phyloP scores from a whole-genome alignment of 2,797 vertebrate species.

The Cynodonichthys magdalenae region DNA sequence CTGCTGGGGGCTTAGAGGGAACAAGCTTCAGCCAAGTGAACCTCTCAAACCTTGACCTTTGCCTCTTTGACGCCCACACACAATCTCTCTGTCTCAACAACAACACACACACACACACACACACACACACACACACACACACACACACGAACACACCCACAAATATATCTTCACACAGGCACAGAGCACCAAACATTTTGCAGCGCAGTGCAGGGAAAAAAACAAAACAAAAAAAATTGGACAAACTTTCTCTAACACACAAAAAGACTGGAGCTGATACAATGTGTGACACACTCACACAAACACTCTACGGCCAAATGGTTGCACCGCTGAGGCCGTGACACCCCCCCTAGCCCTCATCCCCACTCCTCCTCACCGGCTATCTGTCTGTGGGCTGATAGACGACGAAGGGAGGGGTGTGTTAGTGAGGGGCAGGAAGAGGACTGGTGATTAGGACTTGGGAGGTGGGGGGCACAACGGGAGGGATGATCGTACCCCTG shows the following conservation, averaged over 20 bases:
- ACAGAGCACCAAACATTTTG: constrained; percentile 31
- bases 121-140: no score
- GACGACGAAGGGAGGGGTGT: constrained; percentile 34
- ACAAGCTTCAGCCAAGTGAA: constrained; percentile 65
- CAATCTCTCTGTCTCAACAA: constrained; percentile 37
- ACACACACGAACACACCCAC: no score
- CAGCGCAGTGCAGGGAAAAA: constrained; percentile 21
- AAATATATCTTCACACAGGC: constrained; percentile 26
- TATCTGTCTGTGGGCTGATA: constrained; percentile 66
- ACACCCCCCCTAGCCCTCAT: constrained; percentile 55
- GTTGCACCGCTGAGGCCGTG: constrained; percentile 59
- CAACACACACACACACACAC: constrained; percentile 16
- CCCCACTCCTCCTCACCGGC: constrained; percentile 45
- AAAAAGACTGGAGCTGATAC: constrained; percentile 25
- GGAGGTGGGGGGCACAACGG: constrained; percentile 21
- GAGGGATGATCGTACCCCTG: constrained; percentile 51
- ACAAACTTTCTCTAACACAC: constrained; percentile 17
- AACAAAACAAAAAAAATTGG: constrained; percentile 16
- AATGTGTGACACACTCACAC: constrained; percentile 31
- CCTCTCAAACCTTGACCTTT: constrained; percentile 75
- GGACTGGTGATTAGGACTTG: constrained; percentile 70
- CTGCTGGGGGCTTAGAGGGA: constrained; percentile 56
- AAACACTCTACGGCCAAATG: constrained; percentile 52
- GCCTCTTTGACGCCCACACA: constrained; percentile 52
- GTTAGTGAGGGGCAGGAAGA: constrained; percentile 66